Evolutionary conservation across 2,888 invertebrate species (phyloP).

Genomic region (Acronicta aceris): DNA sequence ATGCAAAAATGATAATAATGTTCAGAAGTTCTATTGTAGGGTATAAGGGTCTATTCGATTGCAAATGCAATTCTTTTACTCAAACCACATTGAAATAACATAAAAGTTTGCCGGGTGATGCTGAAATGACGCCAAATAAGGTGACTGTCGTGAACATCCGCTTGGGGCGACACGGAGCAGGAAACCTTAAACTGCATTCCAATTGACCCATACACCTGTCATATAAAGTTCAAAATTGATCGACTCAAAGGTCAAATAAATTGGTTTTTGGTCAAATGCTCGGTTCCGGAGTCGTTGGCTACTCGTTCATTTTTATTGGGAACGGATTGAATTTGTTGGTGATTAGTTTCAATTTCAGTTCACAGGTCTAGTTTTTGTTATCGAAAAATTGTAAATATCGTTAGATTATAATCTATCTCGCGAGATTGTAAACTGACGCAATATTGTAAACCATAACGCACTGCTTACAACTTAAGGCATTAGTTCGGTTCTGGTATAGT

Average conservation of each 20-base stretch:
- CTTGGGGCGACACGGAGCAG: conserved; percentile 69
- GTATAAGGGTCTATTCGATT: conserved; percentile 62
- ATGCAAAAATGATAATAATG: no score
- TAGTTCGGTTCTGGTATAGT: no score
- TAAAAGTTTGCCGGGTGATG: conserved; percentile 81
- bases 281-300: conserved; percentile 76
- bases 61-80: conserved; percentile 74
- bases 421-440: no score
- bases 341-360: conserved; percentile 66
- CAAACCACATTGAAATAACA: conserved; percentile 86
- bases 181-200: conserved; percentile 59
- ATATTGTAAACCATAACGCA: no score
- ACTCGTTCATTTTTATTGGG: conserved; percentile 78
- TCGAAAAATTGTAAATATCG: no score
- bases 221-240: conserved; percentile 65
- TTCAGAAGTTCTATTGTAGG: no score
- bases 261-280: conserved; percentile 71
- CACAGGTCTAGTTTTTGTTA: no score
- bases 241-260: conserved; percentile 44
- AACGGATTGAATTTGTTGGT: conserved; percentile 80
- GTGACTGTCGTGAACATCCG: conserved; percentile 85
- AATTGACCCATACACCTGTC: conserved; percentile 53
- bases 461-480: no score
- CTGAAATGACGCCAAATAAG: conserved; percentile 87
- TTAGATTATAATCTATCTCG: no score